A percentile compares a stretch with the other conserved stretches of the same genome.
phyloP scores from a whole-genome alignment of 1,140 invertebrate species.

The Globodera ellingtonae region DNA sequence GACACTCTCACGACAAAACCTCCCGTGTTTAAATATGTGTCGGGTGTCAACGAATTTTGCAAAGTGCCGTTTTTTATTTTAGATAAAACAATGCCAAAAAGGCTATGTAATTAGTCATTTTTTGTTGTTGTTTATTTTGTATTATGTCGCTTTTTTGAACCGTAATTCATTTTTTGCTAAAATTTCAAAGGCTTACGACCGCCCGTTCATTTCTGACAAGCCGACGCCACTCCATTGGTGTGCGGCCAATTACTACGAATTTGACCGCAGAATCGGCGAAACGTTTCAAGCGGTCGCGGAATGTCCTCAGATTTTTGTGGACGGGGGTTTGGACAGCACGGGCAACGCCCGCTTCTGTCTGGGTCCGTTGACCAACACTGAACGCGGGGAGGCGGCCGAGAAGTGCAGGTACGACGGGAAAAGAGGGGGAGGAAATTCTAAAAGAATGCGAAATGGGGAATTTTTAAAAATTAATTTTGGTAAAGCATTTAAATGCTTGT shows the following conservation, averaged over 20 bases:
- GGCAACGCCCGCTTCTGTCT: conserved; percentile 37
- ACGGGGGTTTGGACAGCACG: conserved; percentile 38
- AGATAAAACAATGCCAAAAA: too few relatives aligned
- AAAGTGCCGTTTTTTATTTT: conserved; percentile 1
- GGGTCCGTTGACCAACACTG: conserved; percentile 32
- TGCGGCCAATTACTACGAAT: conserved; percentile 42
- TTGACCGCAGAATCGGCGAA: conserved; percentile 32
- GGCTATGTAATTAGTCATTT: too few relatives aligned
- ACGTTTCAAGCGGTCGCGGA: conserved; percentile 39
- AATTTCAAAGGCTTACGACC: conserved; percentile 26
- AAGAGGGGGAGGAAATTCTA: too few relatives aligned
- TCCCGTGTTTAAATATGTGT: conserved; percentile 33
- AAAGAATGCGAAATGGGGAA: neutral
- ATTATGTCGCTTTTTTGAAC: too few relatives aligned
- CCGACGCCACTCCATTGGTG: conserved; percentile 40
- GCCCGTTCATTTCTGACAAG: conserved; percentile 35
- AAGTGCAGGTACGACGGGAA: conserved; percentile 16
- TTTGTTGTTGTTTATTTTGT: too few relatives aligned
- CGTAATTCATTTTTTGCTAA: neutral
- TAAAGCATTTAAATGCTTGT: neutral
- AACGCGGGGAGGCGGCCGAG: conserved; percentile 14
- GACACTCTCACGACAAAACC: neutral
- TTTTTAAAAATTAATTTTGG: neutral
- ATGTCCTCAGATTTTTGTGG: conserved; percentile 34
- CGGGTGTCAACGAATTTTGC: conserved; percentile 39